phyloP scores from a whole-genome alignment of 2,888 invertebrate species.

The Drosophila borealis region DNA sequence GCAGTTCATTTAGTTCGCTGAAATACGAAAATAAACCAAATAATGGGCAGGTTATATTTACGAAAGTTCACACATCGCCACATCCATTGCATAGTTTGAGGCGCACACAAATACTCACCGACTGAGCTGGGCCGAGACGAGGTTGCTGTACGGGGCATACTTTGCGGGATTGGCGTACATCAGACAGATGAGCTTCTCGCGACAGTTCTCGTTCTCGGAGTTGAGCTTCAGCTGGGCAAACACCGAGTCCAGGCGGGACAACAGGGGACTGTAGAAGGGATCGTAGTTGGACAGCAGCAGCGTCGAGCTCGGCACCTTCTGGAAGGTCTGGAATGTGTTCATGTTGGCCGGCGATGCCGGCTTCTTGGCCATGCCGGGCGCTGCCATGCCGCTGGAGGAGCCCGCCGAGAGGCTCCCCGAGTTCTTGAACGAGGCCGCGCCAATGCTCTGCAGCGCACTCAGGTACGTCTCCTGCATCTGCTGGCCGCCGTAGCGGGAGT shows the following conservation, averaged over 20 bases:
- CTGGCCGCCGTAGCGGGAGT: constrained; percentile 86
- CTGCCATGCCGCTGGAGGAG: constrained; percentile 54
- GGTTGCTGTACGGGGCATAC: constrained; percentile 94
- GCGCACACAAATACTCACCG: constrained; percentile 86
- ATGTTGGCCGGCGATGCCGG: constrained; percentile 85
- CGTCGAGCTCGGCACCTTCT: constrained; percentile 93
- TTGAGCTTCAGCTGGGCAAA: constrained; percentile 90
- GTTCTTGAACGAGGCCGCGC: constrained; percentile 81
- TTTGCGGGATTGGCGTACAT: constrained; percentile 95
- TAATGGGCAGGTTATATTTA: constrained; percentile 8
- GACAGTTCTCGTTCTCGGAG: constrained; percentile 89
- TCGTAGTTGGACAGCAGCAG: constrained; percentile 93
- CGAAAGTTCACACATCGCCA: constrained; percentile 1
- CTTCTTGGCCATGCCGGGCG: constrained; percentile 73
- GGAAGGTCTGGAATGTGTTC: constrained; percentile 92
- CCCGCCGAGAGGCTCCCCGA: constrained; percentile 74
- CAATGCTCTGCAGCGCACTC: constrained; percentile 85
- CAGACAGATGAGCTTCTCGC: constrained; percentile 93
- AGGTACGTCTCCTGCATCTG: constrained; percentile 87
- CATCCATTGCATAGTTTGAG: constrained; percentile 59
- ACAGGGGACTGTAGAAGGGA: constrained; percentile 94
- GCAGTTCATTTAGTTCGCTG: constrained; percentile 93
- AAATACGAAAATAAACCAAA: constrained; percentile 27
- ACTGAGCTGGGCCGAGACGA: constrained; percentile 94
- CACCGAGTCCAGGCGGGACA: constrained; percentile 93